Conservation (phyloP, 2,113 vertebrate species). For the Baryphthengus martii region DNA sequence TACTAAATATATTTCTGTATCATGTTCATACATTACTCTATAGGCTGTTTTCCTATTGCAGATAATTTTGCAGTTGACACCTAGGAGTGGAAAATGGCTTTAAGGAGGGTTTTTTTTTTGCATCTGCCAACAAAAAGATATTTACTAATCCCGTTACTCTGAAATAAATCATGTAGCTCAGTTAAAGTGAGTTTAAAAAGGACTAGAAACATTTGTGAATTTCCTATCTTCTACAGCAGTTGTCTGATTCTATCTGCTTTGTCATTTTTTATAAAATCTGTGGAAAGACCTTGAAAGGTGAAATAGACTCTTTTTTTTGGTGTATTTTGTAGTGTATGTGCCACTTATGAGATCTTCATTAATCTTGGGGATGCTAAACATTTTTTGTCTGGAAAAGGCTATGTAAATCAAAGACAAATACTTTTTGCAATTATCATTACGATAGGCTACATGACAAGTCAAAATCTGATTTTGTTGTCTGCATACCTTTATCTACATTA, state of each 20-base stretch:
- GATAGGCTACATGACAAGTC: not conserved
- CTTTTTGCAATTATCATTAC: not conserved
- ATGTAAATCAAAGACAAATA: not conserved
- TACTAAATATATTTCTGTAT: not conserved
- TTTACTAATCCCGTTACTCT: not conserved
- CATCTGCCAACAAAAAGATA: not conserved
- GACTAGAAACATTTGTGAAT: not conserved
- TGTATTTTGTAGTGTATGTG: not conserved
- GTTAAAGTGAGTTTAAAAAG: conserved; percentile 3
- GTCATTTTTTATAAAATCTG: not conserved
- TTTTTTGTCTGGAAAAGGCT: not conserved
- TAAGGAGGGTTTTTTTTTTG: not conserved
- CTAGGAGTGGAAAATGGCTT: not conserved
- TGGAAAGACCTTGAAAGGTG: conserved; percentile 7
- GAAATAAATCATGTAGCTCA: not conserved
- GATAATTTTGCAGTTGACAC: not conserved
- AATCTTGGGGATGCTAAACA: not conserved
- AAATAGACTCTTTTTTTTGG: not conserved
- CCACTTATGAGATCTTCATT: not conserved
- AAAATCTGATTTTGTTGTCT: not conserved
- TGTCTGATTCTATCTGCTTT: not conserved
- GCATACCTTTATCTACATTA: not conserved
- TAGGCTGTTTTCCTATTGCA: not conserved
- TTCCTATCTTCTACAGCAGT: not conserved
- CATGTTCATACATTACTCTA: not conserved